phyloP scores from a whole-genome alignment of 2,797 vertebrate species.

The Neosalanx taihuensis region DNA sequence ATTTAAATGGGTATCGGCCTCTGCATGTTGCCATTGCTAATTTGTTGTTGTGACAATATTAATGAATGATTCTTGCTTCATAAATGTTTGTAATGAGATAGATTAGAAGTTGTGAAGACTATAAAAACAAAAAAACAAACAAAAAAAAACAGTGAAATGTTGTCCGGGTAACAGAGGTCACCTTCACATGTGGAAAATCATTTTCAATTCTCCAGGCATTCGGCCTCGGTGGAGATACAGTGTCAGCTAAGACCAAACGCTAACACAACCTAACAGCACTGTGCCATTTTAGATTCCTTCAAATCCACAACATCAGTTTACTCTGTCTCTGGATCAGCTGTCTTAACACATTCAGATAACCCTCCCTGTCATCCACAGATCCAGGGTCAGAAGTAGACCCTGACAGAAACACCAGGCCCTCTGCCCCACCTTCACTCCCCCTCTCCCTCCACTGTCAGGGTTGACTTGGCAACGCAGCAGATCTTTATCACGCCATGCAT shows the following conservation, averaged over 20 bases:
- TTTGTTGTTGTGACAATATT: slow-evolving; percentile 85
- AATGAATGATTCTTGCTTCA: slow-evolving; percentile 82
- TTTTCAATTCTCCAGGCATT: slow-evolving; percentile 74
- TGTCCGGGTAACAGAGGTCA: slow-evolving; percentile 77
- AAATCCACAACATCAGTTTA: no score
- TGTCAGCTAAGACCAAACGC: slow-evolving; percentile 5
- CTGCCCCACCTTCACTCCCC: slow-evolving; percentile 1
- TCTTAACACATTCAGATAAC: slow-evolving; percentile 13
- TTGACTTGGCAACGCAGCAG: slow-evolving; percentile 62
- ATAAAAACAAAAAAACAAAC: slow-evolving; percentile 41
- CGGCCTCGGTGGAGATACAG: slow-evolving; percentile 55
- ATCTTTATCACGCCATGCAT: slow-evolving; percentile 49
- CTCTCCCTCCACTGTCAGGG: slow-evolving; percentile 31
- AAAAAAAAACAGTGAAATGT: slow-evolving; percentile 75
- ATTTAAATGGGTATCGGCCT: slow-evolving; percentile 50
- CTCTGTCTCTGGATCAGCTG: no score
- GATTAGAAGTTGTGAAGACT: slow-evolving; percentile 72
- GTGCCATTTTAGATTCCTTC: background rate
- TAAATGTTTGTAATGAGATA: slow-evolving; percentile 77
- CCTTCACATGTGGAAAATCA: slow-evolving; percentile 77
- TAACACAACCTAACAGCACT: slow-evolving; percentile 13
- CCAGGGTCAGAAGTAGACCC: slow-evolving; percentile 44
- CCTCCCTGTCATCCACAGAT: slow-evolving; percentile 51
- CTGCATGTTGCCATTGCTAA: slow-evolving; percentile 68
- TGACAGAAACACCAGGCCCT: slow-evolving; percentile 27